Evolutionary conservation across 2,113 vertebrate species (phyloP).

Genomic region (Gymnobelideus leadbeateri): DNA sequence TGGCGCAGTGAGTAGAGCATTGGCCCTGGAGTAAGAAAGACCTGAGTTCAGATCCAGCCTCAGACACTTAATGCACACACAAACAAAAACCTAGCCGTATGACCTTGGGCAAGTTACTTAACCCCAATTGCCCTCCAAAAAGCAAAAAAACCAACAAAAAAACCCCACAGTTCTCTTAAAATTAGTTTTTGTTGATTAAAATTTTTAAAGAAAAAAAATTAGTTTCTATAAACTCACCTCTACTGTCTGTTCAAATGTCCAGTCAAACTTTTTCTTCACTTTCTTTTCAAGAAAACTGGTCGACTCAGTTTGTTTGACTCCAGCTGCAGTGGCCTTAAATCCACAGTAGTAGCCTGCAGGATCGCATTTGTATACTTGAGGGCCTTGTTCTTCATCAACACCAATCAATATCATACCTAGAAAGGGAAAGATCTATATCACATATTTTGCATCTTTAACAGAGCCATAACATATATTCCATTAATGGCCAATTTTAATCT

Average conservation of each 20-base stretch:
- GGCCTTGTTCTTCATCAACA: slow-evolving; percentile 94
- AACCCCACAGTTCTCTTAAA: neutral
- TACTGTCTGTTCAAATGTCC: slow-evolving; percentile 96
- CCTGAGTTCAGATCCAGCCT: no score
- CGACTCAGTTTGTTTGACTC: slow-evolving; percentile 98
- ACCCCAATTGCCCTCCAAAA: no score
- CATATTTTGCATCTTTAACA: slow-evolving; percentile 5
- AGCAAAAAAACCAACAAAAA: no score
- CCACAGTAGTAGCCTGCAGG: slow-evolving; percentile 98
- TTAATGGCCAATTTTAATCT: neutral
- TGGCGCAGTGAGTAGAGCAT: no score
- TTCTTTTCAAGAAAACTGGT: slow-evolving; percentile 99
- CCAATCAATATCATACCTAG: slow-evolving; percentile 99
- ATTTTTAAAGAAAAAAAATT: neutral
- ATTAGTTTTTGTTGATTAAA: neutral
- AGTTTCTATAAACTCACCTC: slow-evolving; percentile 87
- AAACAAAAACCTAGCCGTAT: no score
- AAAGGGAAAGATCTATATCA: slow-evolving; percentile 58
- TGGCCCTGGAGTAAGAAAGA: no score
- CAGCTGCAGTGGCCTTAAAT: slow-evolving; percentile 98
- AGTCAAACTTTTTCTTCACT: slow-evolving; percentile 99
- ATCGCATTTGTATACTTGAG: slow-evolving; percentile 98
- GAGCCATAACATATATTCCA: slow-evolving; percentile 67
- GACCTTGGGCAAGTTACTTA: no score
- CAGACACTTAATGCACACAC: no score